These are phyloP conservation scores for Drosophila ercepeae DNA, from an alignment of 1,140 invertebrate genomes.

Conservation along the genomic window DNA sequence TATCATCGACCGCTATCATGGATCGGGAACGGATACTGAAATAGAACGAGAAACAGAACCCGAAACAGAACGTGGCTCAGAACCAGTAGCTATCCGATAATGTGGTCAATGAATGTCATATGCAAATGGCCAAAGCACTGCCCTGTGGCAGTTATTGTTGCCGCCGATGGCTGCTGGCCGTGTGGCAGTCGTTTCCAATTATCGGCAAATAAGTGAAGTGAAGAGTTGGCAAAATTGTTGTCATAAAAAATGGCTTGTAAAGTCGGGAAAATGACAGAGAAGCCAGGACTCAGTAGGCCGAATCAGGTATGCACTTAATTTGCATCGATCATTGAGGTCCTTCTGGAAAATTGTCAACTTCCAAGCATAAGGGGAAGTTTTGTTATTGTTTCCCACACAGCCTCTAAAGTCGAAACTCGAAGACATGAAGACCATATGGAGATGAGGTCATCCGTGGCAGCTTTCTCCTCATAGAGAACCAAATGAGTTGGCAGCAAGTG, in stretches of 20 bases:
- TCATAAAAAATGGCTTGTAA: slow-evolving; percentile 62
- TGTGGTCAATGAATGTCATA: slow-evolving; percentile 56
- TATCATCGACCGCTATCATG: too few species aligned
- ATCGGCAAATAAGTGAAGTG: slow-evolving; percentile 75
- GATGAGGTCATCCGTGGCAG: slow-evolving; percentile 12
- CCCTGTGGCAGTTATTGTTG: slow-evolving; percentile 6
- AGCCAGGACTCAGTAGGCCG: slow-evolving; percentile 21
- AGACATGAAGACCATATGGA: slow-evolving; percentile 8
- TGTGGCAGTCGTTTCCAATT: slow-evolving; percentile 63
- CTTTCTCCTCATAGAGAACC: slow-evolving; percentile 3
- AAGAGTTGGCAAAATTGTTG: slow-evolving; percentile 58
- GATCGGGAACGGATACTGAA: background rate
- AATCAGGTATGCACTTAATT: slow-evolving; percentile 4
- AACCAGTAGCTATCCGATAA: slow-evolving; percentile 46
- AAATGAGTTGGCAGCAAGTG: slow-evolving; percentile 38
- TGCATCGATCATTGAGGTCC: background rate
- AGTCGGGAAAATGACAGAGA: slow-evolving; percentile 46
- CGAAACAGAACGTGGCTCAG: background rate
- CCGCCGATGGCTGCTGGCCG: background rate
- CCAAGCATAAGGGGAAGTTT: background rate
- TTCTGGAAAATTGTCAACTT: background rate
- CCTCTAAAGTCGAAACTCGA: background rate
- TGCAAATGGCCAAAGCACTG: slow-evolving; percentile 37
- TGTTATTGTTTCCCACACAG: background rate
- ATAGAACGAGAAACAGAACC: background rate